A percentile compares a stretch with the other conserved stretches of the same genome.
Conservation (phyloP, 2,888 invertebrate species). For the Diadromus collaris region DNA sequence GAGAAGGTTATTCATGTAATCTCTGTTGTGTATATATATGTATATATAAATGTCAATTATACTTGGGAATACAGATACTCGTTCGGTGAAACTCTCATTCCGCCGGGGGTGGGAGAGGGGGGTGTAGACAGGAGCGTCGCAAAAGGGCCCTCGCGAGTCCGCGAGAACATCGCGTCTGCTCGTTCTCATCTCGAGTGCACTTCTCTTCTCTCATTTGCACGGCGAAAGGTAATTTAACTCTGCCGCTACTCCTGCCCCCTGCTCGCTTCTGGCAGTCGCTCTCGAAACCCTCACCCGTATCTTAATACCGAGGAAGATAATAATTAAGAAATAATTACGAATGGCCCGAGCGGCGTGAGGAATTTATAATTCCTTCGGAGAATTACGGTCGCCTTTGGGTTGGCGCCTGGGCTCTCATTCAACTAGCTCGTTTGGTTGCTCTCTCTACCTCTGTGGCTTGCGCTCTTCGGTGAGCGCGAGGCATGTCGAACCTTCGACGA, state of each 20-base stretch:
- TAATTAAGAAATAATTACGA: constrained; percentile 62
- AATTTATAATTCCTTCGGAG: constrained; percentile 58
- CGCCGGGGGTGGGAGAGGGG: not conserved
- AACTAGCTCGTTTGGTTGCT: constrained; percentile 41
- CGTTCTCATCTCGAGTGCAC: constrained; percentile 35
- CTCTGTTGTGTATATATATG: not conserved
- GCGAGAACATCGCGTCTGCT: constrained; percentile 44
- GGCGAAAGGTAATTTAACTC: constrained; percentile 59
- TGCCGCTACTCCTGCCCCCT: constrained; percentile 17
- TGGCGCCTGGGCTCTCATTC: constrained; percentile 44
- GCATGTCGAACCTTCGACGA: constrained; percentile 46
- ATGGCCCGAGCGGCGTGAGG: constrained; percentile 56
- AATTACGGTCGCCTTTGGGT: constrained; percentile 48
- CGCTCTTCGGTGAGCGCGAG: constrained; percentile 23
- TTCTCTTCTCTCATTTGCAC: constrained; percentile 53
- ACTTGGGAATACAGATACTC: constrained; percentile 27
- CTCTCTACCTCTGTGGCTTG: constrained; percentile 1
- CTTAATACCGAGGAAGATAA: constrained; percentile 56
- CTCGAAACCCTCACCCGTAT: constrained; percentile 39
- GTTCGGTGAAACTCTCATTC: constrained; percentile 42
- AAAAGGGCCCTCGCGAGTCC: constrained; percentile 34
- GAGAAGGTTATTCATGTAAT: constrained; percentile 6
- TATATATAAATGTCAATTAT: constrained; percentile 15
- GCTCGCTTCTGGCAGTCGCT: constrained; percentile 37
- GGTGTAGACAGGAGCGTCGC: constrained; percentile 12